Base-by-base conservation (phyloP, 2,797 vertebrate genomes). In the Pipistrellus kuhlii region DNA sequence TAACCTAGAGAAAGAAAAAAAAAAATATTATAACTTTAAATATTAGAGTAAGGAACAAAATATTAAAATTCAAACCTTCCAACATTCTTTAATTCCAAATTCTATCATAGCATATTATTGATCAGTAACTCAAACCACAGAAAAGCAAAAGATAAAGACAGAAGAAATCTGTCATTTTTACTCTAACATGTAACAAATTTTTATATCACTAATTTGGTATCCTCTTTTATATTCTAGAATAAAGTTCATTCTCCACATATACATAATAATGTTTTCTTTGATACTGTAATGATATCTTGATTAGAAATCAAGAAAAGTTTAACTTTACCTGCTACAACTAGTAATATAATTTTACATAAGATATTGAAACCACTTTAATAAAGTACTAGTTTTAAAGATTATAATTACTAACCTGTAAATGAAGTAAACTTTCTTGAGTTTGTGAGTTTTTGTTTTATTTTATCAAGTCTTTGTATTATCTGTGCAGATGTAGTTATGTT, bases 1-100 rank as follows among this genome's bases (percentile, higher is more conserved):
- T 94, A 95, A 92, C 87, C 98, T 97, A 93, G 82, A 92, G 78
- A 95, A 95, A 91, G 18, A 95, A 96, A 32, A 41, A n/a, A n/a
- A 85, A 85, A 15, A 41, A 41, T 41, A 41, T 20, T 3, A 51
- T 17, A 32, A 80, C 27, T 91, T 93, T 84, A 44, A 81, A 94
- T 13, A 85, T 23, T 72, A 69, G 38, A 13, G 66, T 35, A 93
- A 57, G 81, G 78, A 17, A 51, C 1, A 87, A 41, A 41, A n/a
- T 38, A 11, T 41, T 87, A 89, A 92, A 92, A 86, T 88, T 59
- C 12, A 91, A 94, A 77, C 2, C 32, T 57, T 66, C 91, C 21
- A 55, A 84, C 35, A 89, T 20, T 2, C 15, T 94, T 80, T 72
- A 62, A 94, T 27, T 27, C 71, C 38, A 85, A 85, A 92, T 77